Percentiles rank a stretch among this genome's conserved stretches.
Evolutionary conservation across 1,140 invertebrate genomes (phyloP).

Genomic region (Drosophila nasuta): DNA sequence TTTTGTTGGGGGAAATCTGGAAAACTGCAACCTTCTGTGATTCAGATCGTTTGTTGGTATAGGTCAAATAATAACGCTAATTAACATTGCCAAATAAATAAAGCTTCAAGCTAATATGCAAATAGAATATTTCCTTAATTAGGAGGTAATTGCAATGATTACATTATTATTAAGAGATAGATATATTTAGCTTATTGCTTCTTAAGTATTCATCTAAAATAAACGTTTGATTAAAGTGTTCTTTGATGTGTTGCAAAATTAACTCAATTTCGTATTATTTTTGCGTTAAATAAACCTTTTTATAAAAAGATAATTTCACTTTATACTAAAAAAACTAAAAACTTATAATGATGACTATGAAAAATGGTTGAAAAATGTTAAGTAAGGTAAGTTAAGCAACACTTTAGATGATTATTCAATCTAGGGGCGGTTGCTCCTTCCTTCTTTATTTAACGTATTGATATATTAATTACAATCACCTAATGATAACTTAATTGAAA

Average conservation of each 20-base stretch:
- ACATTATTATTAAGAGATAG: too few species aligned
- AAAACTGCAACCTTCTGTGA: neutral
- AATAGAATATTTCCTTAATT: too few species aligned
- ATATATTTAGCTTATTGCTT: too few species aligned
- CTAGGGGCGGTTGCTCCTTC: neutral
- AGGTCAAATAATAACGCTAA: neutral
- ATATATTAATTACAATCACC: slow-evolving; percentile 5
- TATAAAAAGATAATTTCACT: neutral
- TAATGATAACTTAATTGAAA: slow-evolving; percentile 28
- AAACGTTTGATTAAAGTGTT: too few species aligned
- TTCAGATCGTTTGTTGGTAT: slow-evolving; percentile 1
- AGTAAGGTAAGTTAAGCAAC: slow-evolving; percentile 20
- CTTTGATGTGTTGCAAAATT: too few species aligned
- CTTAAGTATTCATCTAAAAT: too few species aligned
- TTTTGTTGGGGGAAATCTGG: neutral
- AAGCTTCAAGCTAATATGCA: too few species aligned
- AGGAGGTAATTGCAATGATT: too few species aligned
- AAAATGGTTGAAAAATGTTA: neutral
- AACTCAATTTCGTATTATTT: too few species aligned
- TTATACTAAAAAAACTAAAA: too few species aligned
- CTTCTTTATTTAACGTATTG: neutral
- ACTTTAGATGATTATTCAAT: neutral
- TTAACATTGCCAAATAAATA: neutral
- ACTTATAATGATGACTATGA: too few species aligned
- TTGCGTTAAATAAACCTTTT: too few species aligned